These are phyloP conservation scores for Argopecten irradians DNA, from an alignment of 1,140 invertebrate species.

Conservation along the genomic window DNA sequence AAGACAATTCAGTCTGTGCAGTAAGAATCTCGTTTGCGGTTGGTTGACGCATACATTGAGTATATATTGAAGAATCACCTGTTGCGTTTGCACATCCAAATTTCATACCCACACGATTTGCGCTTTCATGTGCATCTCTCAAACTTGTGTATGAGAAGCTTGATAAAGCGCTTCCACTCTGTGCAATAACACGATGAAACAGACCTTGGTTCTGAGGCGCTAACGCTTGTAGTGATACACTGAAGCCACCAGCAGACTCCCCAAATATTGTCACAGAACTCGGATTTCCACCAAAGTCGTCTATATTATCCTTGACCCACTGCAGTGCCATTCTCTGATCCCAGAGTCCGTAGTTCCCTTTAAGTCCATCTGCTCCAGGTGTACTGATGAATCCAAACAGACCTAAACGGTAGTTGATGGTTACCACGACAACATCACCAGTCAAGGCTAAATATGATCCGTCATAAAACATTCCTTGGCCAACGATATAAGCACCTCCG, in stretches of 20 bases:
- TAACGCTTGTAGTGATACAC: background rate
- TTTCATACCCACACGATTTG: background rate
- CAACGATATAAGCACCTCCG: background rate
- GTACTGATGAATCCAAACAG: background rate
- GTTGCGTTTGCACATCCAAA: background rate
- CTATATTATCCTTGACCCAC: conserved; percentile 35
- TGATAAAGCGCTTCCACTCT: conserved; percentile 5
- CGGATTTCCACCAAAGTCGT: conserved; percentile 9
- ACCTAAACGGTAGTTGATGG: no score
- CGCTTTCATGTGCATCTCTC: background rate
- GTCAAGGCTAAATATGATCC: background rate
- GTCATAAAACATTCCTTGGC: background rate
- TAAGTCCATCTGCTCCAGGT: background rate
- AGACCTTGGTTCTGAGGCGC: conserved; percentile 22
- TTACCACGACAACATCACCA: background rate
- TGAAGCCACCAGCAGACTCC: conserved; percentile 16
- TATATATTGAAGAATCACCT: background rate
- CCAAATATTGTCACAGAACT: conserved; percentile 28
- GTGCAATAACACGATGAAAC: conserved; percentile 27
- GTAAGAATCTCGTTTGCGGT: background rate
- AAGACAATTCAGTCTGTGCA: background rate
- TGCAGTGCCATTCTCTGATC: conserved; percentile 31
- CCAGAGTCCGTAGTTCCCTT: conserved; percentile 33
- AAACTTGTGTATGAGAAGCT: background rate
- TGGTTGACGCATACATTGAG: background rate